Evolutionary conservation across 35 echinoderm and acorn worm species (phyloP).

Genomic region (Nesometra sesokonis): DNA sequence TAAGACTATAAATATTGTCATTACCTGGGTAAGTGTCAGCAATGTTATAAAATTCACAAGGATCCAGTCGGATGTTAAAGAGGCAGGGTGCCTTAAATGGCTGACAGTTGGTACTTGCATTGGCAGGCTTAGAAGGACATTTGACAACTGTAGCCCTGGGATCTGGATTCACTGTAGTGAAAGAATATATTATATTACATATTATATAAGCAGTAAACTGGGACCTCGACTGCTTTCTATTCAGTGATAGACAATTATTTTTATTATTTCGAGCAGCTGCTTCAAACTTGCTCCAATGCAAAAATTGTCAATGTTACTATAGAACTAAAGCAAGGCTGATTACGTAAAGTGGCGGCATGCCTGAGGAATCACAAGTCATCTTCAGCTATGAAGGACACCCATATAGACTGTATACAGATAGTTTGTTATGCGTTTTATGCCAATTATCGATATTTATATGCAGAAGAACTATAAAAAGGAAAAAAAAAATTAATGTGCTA

Average conservation of each 20-base stretch:
- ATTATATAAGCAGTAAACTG: not conserved
- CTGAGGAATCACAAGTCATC: too few species aligned
- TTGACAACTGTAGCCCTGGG: slow-evolving; percentile 36
- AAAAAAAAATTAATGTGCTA: too few species aligned
- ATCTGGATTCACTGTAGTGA: not conserved
- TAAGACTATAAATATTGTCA: not conserved
- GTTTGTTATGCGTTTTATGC: too few species aligned
- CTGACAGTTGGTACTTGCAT: slow-evolving; percentile 68
- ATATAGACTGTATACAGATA: too few species aligned
- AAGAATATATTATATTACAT: not conserved
- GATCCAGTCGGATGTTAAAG: slow-evolving; percentile 59
- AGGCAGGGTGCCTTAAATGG: slow-evolving; percentile 56
- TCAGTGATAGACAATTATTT: not conserved
- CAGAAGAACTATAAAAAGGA: too few species aligned
- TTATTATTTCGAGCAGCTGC: too few species aligned
- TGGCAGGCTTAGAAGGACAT: slow-evolving; percentile 57
- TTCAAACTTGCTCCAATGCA: not conserved
- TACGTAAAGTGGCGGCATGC: too few species aligned
- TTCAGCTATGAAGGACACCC: too few species aligned
- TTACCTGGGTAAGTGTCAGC: slow-evolving; percentile 72
- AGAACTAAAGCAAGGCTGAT: too few species aligned
- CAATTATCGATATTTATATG: too few species aligned
- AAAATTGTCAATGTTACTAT: not conserved
- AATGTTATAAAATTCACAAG: slow-evolving; percentile 90
- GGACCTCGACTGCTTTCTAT: not conserved